Evolutionary conservation across 2,888 invertebrate genomes (phyloP).

Genomic region (Drosophila mulleri): DNA sequence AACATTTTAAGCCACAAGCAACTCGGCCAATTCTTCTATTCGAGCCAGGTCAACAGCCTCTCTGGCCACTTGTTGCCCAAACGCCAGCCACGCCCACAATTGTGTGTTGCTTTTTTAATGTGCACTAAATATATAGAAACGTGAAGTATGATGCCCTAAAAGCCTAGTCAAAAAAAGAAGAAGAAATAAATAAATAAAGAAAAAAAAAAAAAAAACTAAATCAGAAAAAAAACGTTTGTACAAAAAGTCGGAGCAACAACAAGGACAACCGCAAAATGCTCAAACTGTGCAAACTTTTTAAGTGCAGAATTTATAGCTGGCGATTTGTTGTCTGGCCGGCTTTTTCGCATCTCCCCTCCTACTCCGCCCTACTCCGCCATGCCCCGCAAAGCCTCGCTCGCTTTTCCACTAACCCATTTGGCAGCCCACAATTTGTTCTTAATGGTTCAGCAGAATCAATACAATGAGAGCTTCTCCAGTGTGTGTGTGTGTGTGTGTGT

Average conservation of each 20-base stretch:
- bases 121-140: slow-evolving; percentile 6
- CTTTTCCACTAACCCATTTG: slow-evolving; percentile 27
- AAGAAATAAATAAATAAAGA: slow-evolving; percentile 20
- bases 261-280: slow-evolving; percentile 36
- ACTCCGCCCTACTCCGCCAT: background rate
- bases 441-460: slow-evolving; percentile 75
- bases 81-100: slow-evolving; percentile 30
- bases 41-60: slow-evolving; percentile 25
- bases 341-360: slow-evolving; percentile 10
- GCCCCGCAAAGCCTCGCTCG: background rate
- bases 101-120: slow-evolving; percentile 6
- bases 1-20: background rate
- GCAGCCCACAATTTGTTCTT: slow-evolving; percentile 55
- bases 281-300: slow-evolving; percentile 75
- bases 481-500: slow-evolving; percentile 27
- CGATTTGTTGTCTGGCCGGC: slow-evolving; percentile 74
- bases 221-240: no score
- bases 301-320: slow-evolving; percentile 77
- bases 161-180: slow-evolving; percentile 32
- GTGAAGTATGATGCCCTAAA: slow-evolving; percentile 4
- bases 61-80: slow-evolving; percentile 63
- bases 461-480: slow-evolving; percentile 34
- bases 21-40: background rate
- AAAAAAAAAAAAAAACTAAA: slow-evolving; percentile 20
- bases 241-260: slow-evolving; percentile 31